Evolutionary conservation across 1,140 invertebrate genomes (phyloP), one percentile per base, ranked within the genome.

Genomic region (Bombus polaris): DNA sequence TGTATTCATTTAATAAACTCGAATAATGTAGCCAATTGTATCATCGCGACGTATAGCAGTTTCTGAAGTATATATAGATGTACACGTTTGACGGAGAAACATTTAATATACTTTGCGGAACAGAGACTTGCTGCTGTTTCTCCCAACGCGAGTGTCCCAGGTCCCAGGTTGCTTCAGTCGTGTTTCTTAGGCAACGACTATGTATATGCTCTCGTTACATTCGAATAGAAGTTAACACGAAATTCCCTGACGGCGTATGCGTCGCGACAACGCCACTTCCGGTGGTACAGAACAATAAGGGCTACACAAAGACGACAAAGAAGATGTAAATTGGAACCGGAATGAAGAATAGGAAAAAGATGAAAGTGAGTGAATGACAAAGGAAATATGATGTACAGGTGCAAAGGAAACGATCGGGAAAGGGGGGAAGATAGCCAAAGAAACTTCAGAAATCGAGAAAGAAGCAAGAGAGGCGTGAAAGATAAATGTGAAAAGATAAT

Each of bases 221-320:
- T 39, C 59, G 66, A 47, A 66, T 86, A 72, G 42, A 80, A 80
- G 85, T 81, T 83, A 59, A 79, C 74, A 62, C 42, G 74, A 78
- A 87, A 87, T 87, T 83, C 74, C 81, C 39, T 42, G 71, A 68
- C 39, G 57, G 65, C 53, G 37, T 57, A 65, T 65, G 86, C 70
- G 57, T 42, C 39, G 35, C 65, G 44, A 13, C 13, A 37, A 4
- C 28, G 39, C 44, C 70, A 81, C 73, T 89, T 89, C 87, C 84
- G 84, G 39, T 72, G 72, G 72, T 70, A 18, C n/a, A 65, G 37
- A 81, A 81, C 78, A 53, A 47, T 37, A 15, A 70, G 3, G 8
- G 15, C 25, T 28, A 9, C 13, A 12, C 12, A 35, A 42, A 2
- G 39, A 15, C 5, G 28, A 72, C 2, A 28, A 2, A 68, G 57